Percentiles rank a stretch among this genome's conserved stretches.
Evolutionary conservation across 2,797 vertebrate genomes (phyloP).

Genomic region (Acomys russatus): DNA sequence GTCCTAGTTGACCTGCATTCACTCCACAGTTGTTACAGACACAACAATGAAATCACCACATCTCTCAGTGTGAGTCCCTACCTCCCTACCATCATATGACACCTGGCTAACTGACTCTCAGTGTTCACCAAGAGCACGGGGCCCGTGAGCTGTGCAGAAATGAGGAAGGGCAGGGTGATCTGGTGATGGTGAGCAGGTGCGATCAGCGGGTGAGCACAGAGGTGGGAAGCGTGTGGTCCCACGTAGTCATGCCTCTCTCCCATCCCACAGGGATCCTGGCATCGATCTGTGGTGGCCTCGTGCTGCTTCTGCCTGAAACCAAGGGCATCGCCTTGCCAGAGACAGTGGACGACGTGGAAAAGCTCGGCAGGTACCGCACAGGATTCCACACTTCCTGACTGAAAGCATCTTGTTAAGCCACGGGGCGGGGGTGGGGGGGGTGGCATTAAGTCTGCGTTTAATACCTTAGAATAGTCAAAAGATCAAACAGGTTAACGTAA

Average conservation of each 20-base stretch:
- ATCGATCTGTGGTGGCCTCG: conserved; percentile 92
- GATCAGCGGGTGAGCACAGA: neutral
- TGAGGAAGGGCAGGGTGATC: neutral
- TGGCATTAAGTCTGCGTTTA: neutral
- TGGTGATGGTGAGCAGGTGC: fast-evolving
- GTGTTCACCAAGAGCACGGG: fast-evolving
- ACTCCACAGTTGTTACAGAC: no score
- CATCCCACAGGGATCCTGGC: conserved; percentile 90
- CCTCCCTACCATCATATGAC: neutral
- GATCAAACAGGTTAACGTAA: neutral
- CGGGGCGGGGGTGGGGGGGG: neutral
- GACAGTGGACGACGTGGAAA: conserved; percentile 96
- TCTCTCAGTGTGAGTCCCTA: neutral
- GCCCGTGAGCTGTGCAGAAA: fast-evolving
- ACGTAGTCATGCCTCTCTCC: neutral
- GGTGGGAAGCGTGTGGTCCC: neutral
- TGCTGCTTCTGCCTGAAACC: conserved; percentile 96
- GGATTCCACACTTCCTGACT: neutral
- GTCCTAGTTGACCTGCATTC: no score
- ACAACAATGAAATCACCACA: no score
- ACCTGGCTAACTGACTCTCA: neutral
- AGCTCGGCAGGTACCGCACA: conserved; percentile 89
- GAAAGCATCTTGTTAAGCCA: neutral
- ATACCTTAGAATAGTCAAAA: neutral
- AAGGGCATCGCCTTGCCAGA: conserved; percentile 95